phyloP scores from a whole-genome alignment of 1,140 invertebrate species.

The Agrilus planipennis region DNA sequence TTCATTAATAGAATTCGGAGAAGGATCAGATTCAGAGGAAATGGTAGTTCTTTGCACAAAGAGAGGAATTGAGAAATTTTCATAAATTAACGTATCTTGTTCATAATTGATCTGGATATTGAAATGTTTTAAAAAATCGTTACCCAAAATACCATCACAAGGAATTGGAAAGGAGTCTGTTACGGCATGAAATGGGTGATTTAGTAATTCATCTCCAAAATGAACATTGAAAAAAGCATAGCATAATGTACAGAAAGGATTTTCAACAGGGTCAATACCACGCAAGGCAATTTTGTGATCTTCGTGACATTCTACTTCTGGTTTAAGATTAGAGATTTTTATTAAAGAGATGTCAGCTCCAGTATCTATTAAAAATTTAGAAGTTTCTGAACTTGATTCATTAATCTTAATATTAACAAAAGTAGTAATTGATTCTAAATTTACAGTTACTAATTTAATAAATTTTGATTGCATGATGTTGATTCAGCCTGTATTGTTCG shows the following conservation, averaged over 20 bases:
- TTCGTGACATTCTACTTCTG: neutral
- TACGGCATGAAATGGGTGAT: neutral
- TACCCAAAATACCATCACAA: neutral
- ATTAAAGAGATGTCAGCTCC: neutral
- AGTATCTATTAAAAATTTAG: slow-evolving; percentile 16
- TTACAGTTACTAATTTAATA: no score
- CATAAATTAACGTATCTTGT: neutral
- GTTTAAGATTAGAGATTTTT: neutral
- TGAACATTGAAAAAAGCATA: neutral
- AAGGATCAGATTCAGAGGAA: no score
- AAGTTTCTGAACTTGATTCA: no score
- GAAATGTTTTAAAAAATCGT: neutral
- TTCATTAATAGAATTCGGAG: no score
- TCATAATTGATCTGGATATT: neutral
- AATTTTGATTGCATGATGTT: no score
- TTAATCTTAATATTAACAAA: no score
- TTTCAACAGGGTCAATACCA: neutral
- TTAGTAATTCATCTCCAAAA: neutral
- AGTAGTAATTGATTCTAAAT: no score
- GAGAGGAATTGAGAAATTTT: no score
- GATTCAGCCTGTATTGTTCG: no score
- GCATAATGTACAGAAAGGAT: neutral
- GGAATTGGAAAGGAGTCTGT: neutral
- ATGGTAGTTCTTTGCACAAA: no score
- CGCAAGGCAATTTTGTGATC: neutral